These are phyloP conservation scores for Mus caroli DNA, from an alignment of 2,797 vertebrate genomes.

Conservation along the genomic window DNA sequence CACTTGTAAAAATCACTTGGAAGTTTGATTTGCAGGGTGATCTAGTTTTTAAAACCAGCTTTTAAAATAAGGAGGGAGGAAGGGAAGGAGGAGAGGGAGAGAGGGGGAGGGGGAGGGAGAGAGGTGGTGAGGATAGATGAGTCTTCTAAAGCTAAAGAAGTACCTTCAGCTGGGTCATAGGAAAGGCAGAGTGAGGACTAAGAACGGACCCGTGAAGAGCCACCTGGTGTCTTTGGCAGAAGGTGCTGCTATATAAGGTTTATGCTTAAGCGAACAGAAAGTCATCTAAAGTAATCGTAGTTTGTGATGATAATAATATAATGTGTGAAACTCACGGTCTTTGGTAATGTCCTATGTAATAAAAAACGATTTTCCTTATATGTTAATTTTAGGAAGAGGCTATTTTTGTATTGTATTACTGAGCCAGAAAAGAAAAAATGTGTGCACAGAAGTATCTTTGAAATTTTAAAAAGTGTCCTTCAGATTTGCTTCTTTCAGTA, in stretches of 20 bases:
- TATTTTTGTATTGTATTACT: slow-evolving; percentile 45
- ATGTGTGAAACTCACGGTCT: not conserved
- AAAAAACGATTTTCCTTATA: not conserved
- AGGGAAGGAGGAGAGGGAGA: too few species aligned
- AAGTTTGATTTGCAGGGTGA: slow-evolving; percentile 53
- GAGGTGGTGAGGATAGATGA: not conserved
- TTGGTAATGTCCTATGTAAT: slow-evolving; percentile 1
- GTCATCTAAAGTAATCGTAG: not conserved
- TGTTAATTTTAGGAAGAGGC: not conserved
- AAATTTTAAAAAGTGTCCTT: not conserved
- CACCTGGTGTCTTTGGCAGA: not conserved
- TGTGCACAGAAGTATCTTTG: not conserved
- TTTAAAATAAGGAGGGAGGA: not conserved
- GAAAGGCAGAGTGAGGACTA: not conserved
- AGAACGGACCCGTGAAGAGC: not conserved
- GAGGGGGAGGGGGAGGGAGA: too few species aligned
- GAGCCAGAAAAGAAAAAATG: not conserved
- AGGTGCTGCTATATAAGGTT: not conserved
- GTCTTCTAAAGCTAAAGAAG: slow-evolving; percentile 7
- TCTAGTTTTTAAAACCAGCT: slow-evolving; percentile 63
- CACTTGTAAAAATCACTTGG: slow-evolving; percentile 49
- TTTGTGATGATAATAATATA: slow-evolving; percentile 20
- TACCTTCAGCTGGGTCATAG: not conserved
- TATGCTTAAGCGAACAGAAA: slow-evolving; percentile 12
- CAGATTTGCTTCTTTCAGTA: not conserved